phyloP scores from a whole-genome alignment of 35 echinoderm and acorn worm species.

The Antedon bifida region DNA sequence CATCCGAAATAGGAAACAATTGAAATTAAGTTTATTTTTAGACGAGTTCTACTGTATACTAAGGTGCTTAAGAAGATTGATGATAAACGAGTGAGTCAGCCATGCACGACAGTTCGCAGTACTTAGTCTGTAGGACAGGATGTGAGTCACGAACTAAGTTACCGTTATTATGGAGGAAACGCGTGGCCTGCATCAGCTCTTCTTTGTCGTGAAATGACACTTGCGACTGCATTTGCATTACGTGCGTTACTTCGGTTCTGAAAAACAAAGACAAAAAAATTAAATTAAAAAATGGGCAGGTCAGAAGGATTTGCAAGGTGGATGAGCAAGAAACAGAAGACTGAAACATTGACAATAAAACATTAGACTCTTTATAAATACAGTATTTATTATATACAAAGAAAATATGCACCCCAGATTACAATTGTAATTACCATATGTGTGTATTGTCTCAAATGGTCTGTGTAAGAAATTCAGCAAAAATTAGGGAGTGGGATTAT shows the following conservation, averaged over 20 bases:
- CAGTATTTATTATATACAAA: too few species aligned
- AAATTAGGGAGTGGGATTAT: too few species aligned
- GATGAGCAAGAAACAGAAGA: too few species aligned
- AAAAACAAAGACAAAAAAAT: not conserved
- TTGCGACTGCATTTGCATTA: slow-evolving; percentile 76
- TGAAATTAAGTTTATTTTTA: too few species aligned
- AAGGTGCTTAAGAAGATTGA: not conserved
- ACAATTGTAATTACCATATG: too few species aligned
- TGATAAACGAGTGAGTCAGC: not conserved
- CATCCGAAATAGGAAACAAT: too few species aligned
- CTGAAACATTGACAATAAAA: too few species aligned
- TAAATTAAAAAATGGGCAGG: not conserved
- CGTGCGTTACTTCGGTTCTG: slow-evolving; percentile 73
- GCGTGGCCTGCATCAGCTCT: slow-evolving; percentile 80
- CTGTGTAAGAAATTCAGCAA: too few species aligned
- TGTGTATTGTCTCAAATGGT: too few species aligned
- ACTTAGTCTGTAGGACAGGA: not conserved
- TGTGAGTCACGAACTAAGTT: not conserved
- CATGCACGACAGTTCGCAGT: not conserved
- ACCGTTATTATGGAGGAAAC: slow-evolving; percentile 98
- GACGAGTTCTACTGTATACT: too few species aligned
- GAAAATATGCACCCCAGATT: too few species aligned
- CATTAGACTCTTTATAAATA: too few species aligned
- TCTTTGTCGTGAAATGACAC: slow-evolving; percentile 89
- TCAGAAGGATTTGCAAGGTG: not conserved